Conservation (phyloP, 1,140 invertebrate species). For the Pseudomyrmex concolor region DNA sequence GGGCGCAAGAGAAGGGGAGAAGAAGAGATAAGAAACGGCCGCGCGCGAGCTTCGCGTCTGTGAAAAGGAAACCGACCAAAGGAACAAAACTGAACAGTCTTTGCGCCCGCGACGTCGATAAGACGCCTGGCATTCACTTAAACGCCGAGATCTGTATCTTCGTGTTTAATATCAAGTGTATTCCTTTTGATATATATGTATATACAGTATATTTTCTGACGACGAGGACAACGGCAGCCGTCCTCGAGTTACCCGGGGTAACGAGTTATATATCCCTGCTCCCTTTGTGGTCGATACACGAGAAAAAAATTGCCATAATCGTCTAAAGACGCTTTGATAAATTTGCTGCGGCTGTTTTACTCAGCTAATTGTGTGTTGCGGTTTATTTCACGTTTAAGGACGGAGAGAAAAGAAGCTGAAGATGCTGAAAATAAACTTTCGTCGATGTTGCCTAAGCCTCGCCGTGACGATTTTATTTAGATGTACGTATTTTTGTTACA, state of each 20-base stretch:
- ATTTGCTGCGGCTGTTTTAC: conserved; percentile 59
- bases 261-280: conserved; percentile 48
- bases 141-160: conserved; percentile 75
- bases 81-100: conserved; percentile 76
- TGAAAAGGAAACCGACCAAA: conserved; percentile 65
- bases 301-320: conserved; percentile 12
- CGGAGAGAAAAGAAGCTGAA: neutral
- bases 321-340: conserved; percentile 64
- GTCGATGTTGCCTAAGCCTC: too few species aligned
- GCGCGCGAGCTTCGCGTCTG: conserved; percentile 58
- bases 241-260: conserved; percentile 69
- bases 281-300: conserved; percentile 25
- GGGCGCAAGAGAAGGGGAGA: conserved; percentile 8
- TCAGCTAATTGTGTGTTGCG: conserved; percentile 58
- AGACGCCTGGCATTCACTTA: conserved; percentile 71
- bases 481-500: neutral
- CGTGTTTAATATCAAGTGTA: conserved; percentile 79
- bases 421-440: neutral
- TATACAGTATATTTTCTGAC: conserved; percentile 50
- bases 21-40: neutral
- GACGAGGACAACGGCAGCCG: conserved; percentile 39
- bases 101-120: conserved; percentile 71
- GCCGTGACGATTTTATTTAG: neutral
- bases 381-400: conserved; percentile 58
- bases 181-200: conserved; percentile 75